phyloP scores from a whole-genome alignment of 2,113 vertebrate genomes.

The Dipodomys ordii region DNA sequence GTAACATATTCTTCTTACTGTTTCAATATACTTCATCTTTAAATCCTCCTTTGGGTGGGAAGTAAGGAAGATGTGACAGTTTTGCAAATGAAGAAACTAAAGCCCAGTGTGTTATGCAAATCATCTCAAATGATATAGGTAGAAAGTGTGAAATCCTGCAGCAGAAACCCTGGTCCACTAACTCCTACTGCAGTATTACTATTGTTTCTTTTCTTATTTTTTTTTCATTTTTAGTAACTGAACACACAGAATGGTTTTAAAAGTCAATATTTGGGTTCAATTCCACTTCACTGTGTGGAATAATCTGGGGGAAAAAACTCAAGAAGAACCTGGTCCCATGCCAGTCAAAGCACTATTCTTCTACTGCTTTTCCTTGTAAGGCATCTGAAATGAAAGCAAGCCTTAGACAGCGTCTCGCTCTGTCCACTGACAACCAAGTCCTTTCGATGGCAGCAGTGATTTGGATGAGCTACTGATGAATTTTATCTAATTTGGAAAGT shows the following conservation, averaged over 20 bases:
- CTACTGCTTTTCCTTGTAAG: slow-evolving; percentile 70
- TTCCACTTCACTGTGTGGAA: background rate
- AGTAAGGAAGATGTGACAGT: background rate
- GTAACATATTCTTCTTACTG: background rate
- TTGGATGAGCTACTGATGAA: background rate
- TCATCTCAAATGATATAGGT: background rate
- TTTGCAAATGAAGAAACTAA: background rate
- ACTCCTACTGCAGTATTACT: background rate
- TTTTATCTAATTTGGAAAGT: slow-evolving; percentile 61
- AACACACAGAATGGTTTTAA: background rate
- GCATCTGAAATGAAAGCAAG: slow-evolving; percentile 38
- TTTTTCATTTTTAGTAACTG: background rate
- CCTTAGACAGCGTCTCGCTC: background rate
- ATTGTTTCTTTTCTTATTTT: background rate
- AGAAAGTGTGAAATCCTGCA: background rate
- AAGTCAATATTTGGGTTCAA: background rate
- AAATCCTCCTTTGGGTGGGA: background rate
- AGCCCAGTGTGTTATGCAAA: fast-evolving
- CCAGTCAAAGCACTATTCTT: background rate
- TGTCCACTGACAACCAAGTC: background rate
- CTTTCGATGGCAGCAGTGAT: slow-evolving; percentile 11
- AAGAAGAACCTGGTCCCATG: background rate
- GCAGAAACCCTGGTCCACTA: background rate
- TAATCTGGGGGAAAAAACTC: slow-evolving; percentile 27
- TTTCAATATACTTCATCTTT: background rate